Conservation (phyloP, 92 coral and sea anemone species). For the Actinostola sp. region DNA sequence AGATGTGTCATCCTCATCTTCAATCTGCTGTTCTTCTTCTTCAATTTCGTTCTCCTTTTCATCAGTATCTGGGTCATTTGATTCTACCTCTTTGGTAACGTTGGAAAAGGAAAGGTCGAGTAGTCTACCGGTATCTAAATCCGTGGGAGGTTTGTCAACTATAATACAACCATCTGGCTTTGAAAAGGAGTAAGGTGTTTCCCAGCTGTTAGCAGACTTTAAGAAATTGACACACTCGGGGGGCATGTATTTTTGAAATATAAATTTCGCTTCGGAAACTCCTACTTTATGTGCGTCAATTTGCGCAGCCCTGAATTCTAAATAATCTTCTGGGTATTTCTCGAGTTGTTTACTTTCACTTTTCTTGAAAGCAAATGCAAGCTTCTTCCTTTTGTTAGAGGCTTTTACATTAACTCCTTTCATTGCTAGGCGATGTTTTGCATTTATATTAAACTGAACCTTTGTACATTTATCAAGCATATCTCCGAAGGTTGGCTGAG, state of each 20-base stretch:
- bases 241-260: conserved; percentile 52
- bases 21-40: not conserved
- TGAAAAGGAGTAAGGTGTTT: conserved; percentile 34
- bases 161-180: conserved; percentile 34
- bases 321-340: conserved; percentile 29
- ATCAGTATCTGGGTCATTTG: not conserved
- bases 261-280: conserved; percentile 42
- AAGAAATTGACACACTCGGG: conserved; percentile 33
- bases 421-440: conserved; percentile 43
- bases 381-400: no score
- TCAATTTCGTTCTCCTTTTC: conserved; percentile 13
- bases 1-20: not conserved
- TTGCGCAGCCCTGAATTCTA: conserved; percentile 37
- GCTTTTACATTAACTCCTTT: no score
- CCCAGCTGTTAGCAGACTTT: conserved; percentile 32
- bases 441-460: conserved; percentile 56
- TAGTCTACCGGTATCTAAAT: conserved; percentile 27
- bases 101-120: conserved; percentile 3
- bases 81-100: not conserved
- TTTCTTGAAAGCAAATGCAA: conserved; percentile 28
- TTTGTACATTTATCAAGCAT: conserved; percentile 50
- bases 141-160: conserved; percentile 21
- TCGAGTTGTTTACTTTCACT: not conserved
- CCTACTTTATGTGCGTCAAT: conserved; percentile 45
- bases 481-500: conserved; percentile 63